A percentile compares a stretch with the other conserved stretches of the same genome.
Conservation (phyloP, 2,113 vertebrate species). For the Cairina moschata region DNA sequence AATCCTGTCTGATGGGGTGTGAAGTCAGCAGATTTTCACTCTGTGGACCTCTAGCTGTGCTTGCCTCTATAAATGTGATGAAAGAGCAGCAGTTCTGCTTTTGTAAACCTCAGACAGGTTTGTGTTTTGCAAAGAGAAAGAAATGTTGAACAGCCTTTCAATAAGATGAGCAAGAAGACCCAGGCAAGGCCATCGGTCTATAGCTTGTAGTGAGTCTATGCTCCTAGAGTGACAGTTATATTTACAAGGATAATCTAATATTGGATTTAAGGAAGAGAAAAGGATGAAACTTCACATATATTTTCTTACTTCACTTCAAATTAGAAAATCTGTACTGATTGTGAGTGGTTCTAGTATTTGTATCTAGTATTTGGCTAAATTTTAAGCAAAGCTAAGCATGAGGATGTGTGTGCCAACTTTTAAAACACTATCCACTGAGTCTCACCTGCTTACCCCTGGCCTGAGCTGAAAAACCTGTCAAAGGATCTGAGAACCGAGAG, state of each 20-base stretch:
- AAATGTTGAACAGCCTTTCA: background rate
- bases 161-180: background rate
- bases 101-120: background rate
- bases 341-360: background rate
- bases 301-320: background rate
- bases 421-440: background rate
- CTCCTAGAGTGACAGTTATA: background rate
- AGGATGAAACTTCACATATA: background rate
- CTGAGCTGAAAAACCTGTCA: background rate
- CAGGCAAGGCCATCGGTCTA: background rate
- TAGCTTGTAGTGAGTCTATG: background rate
- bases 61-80: conserved; percentile 1
- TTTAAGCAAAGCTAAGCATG: background rate
- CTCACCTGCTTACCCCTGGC: background rate
- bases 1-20: background rate
- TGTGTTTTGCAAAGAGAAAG: background rate
- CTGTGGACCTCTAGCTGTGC: background rate
- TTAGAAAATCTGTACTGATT: background rate
- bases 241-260: background rate
- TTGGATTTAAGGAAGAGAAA: background rate
- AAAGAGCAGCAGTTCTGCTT: background rate
- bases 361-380: no score
- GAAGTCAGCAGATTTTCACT: conserved; percentile 12
- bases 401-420: background rate
- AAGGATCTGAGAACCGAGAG: background rate